Base-by-base conservation (phyloP, 2,888 invertebrate genomes). In the Platycheirus rosarum region DNA sequence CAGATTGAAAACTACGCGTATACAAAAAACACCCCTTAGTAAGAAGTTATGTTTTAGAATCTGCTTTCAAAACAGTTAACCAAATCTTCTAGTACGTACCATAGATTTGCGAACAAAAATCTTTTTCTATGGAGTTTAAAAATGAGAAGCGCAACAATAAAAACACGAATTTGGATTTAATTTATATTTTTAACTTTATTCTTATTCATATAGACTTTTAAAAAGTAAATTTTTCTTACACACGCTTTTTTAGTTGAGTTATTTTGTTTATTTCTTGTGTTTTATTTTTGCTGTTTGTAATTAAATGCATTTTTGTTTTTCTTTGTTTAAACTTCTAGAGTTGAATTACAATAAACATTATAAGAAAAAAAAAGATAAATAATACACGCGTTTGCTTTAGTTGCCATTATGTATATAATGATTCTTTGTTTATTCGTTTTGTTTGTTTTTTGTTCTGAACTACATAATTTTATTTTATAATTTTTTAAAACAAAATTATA, bases 151-250 rank as follows among this genome's bases (percentile, higher is more conserved):
- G 8, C 14, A 60, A 32, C 26, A 51, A n/a, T n/a, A n/a, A n/a
- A n/a, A n/a, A n/a, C n/a, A 75, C 46, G 65, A n/a, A 60, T 51
- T 78, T 53, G 5, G 35, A n/a, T 73, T 77, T 49, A 57, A 63
- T 73, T 82, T 74, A 37, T 62, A 68, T 73, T 84, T 76, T 77
- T 75, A 77, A 74, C 69, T 77, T 73, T 62, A 73, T 74, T 77
- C 66, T 85, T 78, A 84, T 68, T 77, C 63, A 51, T 73, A 79
- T 73, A 84, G 76, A 77, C 77, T 84, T 84, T 84, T 82, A 76
- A 76, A 82, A 71, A 82, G 76, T 76, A 71, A 76, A 71, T 71
- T 75, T 80, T 82, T 62, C 66, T 76, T 80, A 71, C 77, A 77
- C 82, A 77, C 68, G 73, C 66, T 71, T 73, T 77, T 71, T 77